Base-by-base conservation (phyloP, 2,888 invertebrate genomes). In the Anthoptus insignis region DNA sequence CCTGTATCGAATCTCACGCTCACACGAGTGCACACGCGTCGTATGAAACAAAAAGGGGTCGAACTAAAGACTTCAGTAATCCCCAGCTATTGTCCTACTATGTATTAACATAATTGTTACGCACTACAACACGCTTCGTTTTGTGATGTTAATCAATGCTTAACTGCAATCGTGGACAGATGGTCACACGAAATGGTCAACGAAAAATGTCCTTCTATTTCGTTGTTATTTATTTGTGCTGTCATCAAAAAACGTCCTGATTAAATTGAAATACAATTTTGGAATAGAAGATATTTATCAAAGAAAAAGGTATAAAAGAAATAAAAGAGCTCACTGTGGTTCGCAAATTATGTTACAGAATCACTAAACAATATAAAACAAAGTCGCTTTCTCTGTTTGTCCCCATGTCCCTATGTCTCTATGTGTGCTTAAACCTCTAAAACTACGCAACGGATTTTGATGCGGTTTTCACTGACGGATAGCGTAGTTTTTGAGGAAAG, bases 1-100 rank as follows among this genome's bases (percentile, higher is more conserved):
- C 77, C 71, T 70, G 67, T 69, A 67, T 76, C 69, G 58, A 45
- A 71, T 68, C 56, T 81, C 83, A 70, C 77, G 70, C 71, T 83
- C 78, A 65, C 74, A 73, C 79, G 52, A 56, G 61, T 68, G 67
- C 58, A 37, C 37, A 34, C 66, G 73, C 69, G 77, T 75, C 69
- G 72, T 78, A 73, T 73, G 78, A 78, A 76, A 76, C 64, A 70
- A 69, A 75, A 72, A 74, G 22, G 64, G 64, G 50, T 13, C 32
- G n/a, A 29, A 39, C 50, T 64, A 57, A 64, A 68, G 22, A 52
- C 16, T 19, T n/a, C 14, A 24, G 63, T 63, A 57, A 63, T 63
- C 63, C 69, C 66, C 65, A 66, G 64, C 58, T 53, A 65, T 70
- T 68, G 61, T 67, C 66, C 59, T 53, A 53, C 54, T 45, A 24